Base-by-base conservation (phyloP, 35 echinoderm and acorn worm species). In the Ophioderma brevispina region DNA sequence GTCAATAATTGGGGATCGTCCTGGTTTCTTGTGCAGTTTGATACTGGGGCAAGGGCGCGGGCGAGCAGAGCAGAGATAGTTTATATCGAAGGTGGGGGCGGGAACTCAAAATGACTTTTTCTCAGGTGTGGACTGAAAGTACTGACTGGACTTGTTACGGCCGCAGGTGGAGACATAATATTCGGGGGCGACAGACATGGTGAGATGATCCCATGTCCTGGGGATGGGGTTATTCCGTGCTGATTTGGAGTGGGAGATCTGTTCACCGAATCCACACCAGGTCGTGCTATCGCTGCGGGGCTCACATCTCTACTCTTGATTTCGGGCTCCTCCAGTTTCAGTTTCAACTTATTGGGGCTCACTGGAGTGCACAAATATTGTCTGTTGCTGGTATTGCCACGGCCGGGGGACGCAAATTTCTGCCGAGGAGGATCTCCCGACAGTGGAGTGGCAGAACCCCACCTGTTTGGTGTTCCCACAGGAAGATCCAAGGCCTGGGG, bases 401-500 rank as follows among this genome's bases (percentile, higher is more conserved):
- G 3, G 88, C 84, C 19, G 93, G 92, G 15, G 96, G 92, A 31
- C n/a, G n/a, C 75, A 80, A 10, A 89, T 95, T 6, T 95, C 96
- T 63, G 81, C 88, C 0, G 96, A 98, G n/a, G n/a, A n/a, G 0
- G 96, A 98, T 17, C 96, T 77, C 6, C 96, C 32, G 96, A 98
- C 42, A 94, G 86, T 6, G 96, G 96, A 0, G 96, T 94, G 31
- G 89, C 80, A 3, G 87, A 39, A 52, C 94, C 83, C 86, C 92
- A 91, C 0, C 91, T 87, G 36, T 83, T 97, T 36, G 95, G 95
- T 0, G 95, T 97, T 6, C 85, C 86, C 31, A 70, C 76, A 23
- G 78, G n/a, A 25, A 33, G 86, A 89, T 1, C 91, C 39, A 70
- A 8, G n/a, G 59, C 17, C 36, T 85, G 83, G 36, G 32, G 52